Evolutionary conservation across 2,113 vertebrate species (phyloP).

Genomic region (Arvicanthis niloticus): DNA sequence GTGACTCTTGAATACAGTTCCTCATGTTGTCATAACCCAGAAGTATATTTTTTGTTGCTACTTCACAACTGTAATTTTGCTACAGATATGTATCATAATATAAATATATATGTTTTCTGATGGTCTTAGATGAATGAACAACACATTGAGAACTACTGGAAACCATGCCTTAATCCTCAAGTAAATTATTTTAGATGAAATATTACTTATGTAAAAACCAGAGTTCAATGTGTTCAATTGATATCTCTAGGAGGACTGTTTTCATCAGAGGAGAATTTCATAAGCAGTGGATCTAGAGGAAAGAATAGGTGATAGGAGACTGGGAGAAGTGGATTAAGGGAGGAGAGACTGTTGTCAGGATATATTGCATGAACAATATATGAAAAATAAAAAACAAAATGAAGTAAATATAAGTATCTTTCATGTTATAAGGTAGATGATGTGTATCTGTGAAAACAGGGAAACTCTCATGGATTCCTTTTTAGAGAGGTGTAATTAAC

Average conservation of each 20-base stretch:
- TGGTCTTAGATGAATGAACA: not conserved
- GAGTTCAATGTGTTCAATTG: not conserved
- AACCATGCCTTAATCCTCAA: too few relatives aligned
- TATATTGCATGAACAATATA: not conserved
- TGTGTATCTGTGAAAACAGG: not conserved
- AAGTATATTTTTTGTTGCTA: not conserved
- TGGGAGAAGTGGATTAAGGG: not conserved
- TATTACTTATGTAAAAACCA: not conserved
- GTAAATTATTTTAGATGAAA: not conserved
- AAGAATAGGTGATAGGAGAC: fast-evolving
- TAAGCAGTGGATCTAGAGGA: not conserved
- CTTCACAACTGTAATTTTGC: not conserved
- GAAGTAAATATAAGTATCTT: not conserved
- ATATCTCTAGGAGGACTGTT: not conserved
- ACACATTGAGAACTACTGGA: not conserved
- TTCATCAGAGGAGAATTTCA: not conserved
- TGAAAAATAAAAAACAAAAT: not conserved
- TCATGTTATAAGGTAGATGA: not conserved
- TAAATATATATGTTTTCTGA: not conserved
- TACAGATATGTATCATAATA: not conserved
- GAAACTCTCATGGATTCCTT: not conserved
- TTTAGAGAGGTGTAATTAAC: not conserved
- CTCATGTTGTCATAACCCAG: not conserved
- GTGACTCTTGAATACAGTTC: not conserved
- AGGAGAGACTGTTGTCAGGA: not conserved